phyloP scores from a whole-genome alignment of 2,113 vertebrate genomes.

The Puntigrus tetrazona region DNA sequence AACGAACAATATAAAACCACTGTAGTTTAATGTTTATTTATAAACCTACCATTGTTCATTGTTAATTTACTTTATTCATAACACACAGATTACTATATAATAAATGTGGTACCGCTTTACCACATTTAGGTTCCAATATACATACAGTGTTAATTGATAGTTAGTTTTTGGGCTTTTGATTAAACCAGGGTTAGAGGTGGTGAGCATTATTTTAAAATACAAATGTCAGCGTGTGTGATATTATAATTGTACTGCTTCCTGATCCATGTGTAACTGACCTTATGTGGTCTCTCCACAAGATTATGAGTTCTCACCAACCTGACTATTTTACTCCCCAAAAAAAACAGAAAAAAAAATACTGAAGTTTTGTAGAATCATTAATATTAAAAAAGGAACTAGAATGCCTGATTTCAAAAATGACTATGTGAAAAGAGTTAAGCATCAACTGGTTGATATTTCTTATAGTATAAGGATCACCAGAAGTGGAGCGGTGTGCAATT shows the following conservation, averaged over 20 bases:
- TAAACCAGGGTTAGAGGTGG: constrained; percentile 3
- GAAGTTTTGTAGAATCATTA: not conserved
- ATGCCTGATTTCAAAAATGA: not conserved
- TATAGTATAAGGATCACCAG: not conserved
- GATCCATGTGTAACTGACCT: constrained; percentile 8
- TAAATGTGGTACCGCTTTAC: not conserved
- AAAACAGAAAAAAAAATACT: not conserved
- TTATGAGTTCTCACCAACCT: constrained; percentile 9
- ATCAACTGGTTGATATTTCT: not conserved
- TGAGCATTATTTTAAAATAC: constrained; percentile 10
- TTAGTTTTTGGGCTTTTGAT: not conserved
- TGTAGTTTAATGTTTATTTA: not conserved
- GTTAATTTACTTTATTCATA: not conserved
- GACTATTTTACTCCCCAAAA: not conserved
- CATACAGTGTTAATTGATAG: not conserved
- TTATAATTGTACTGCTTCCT: constrained; percentile 14
- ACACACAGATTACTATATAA: not conserved
- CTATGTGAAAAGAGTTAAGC: not conserved
- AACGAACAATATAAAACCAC: too few species aligned
- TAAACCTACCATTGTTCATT: not conserved
- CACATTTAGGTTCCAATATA: not conserved
- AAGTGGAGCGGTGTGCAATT: not conserved
- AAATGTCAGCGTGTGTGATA: constrained; percentile 9
- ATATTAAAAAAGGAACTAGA: not conserved
- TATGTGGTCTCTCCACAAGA: constrained; percentile 4